phyloP scores from a whole-genome alignment of 37 sponge, comb jelly and placozoan species.

The Spongilla lacustris region DNA sequence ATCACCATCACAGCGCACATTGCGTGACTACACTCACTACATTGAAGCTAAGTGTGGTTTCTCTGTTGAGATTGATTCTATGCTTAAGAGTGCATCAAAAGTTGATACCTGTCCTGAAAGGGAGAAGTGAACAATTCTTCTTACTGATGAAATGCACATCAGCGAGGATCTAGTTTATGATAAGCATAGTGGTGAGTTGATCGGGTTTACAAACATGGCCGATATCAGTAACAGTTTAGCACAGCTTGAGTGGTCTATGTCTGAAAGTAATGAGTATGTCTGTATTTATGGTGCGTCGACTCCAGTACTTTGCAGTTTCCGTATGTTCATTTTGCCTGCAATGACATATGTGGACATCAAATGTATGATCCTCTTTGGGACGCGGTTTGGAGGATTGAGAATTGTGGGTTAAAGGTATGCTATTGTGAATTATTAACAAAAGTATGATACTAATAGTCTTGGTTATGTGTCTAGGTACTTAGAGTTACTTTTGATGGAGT shows the following conservation, averaged over 20 bases:
- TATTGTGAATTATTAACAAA: not conserved
- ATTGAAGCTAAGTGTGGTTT: conserved; percentile 41
- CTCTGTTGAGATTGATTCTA: conserved; percentile 31
- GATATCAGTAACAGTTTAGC: conserved; percentile 28
- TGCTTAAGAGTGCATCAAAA: conserved; percentile 33
- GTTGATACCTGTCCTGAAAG: conserved; percentile 32
- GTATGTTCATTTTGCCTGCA: conserved; percentile 32
- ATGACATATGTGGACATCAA: not conserved
- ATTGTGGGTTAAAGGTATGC: conserved; percentile 6
- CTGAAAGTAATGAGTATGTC: not conserved
- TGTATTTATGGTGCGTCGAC: conserved; percentile 12
- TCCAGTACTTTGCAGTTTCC: conserved; percentile 15
- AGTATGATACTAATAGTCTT: not conserved
- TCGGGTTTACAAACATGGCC: conserved; percentile 60
- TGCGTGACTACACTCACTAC: conserved; percentile 53
- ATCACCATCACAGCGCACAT: conserved; percentile 53
- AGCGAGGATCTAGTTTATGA: conserved; percentile 58
- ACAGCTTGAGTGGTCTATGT: conserved; percentile 13
- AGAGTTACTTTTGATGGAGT: conserved; percentile 38
- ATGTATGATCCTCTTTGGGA: conserved; percentile 38
- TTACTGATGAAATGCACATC: conserved; percentile 63
- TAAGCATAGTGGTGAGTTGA: conserved; percentile 50
- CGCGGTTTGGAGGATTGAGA: conserved; percentile 20
- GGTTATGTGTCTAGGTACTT: conserved; percentile 14
- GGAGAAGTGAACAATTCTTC: conserved; percentile 41